These are phyloP conservation scores for Drosophila gunungcola DNA, from an alignment of 1,140 invertebrate genomes.

Conservation along the genomic window DNA sequence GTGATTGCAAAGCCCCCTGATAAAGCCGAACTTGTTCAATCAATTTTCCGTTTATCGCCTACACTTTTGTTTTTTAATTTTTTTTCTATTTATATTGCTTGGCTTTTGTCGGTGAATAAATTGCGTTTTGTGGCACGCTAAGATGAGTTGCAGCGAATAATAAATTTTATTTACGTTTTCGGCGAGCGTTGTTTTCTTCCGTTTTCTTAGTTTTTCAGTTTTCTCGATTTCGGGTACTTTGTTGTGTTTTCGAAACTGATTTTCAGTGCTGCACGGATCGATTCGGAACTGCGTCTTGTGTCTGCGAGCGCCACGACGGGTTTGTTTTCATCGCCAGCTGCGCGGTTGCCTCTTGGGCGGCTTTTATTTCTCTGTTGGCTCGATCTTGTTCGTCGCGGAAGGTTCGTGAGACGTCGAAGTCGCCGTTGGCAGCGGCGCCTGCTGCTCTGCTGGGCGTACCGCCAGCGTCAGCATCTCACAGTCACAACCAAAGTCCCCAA, in stretches of 20 bases:
- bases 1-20: slow-evolving; percentile 35
- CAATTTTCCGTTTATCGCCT: slow-evolving; percentile 45
- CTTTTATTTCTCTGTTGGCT: slow-evolving; percentile 66
- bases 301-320: slow-evolving; percentile 79
- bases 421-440: slow-evolving; percentile 2
- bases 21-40: slow-evolving; percentile 47
- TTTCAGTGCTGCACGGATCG: slow-evolving; percentile 60
- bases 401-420: slow-evolving; percentile 50
- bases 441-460: slow-evolving; percentile 47
- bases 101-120: slow-evolving; percentile 21
- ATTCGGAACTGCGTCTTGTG: slow-evolving; percentile 70
- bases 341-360: slow-evolving; percentile 75
- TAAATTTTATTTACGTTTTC: slow-evolving; percentile 39
- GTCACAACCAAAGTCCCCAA: slow-evolving; percentile 22
- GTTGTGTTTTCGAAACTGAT: slow-evolving; percentile 22
- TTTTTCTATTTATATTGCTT: slow-evolving; percentile 19
- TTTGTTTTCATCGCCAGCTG: slow-evolving; percentile 76
- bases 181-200: slow-evolving; percentile 19
- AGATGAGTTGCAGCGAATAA: slow-evolving; percentile 23
- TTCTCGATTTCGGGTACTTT: slow-evolving; percentile 14
- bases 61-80: slow-evolving; percentile 10
- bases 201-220: slow-evolving; percentile 16
- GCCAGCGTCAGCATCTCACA: slow-evolving; percentile 34
- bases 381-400: slow-evolving; percentile 73
- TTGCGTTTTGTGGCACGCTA: slow-evolving; percentile 26